Evolutionary conservation across 1,140 invertebrate genomes (phyloP), one percentile per base, ranked within the genome.

Genomic region (Conopomorpha cramerella): DNA sequence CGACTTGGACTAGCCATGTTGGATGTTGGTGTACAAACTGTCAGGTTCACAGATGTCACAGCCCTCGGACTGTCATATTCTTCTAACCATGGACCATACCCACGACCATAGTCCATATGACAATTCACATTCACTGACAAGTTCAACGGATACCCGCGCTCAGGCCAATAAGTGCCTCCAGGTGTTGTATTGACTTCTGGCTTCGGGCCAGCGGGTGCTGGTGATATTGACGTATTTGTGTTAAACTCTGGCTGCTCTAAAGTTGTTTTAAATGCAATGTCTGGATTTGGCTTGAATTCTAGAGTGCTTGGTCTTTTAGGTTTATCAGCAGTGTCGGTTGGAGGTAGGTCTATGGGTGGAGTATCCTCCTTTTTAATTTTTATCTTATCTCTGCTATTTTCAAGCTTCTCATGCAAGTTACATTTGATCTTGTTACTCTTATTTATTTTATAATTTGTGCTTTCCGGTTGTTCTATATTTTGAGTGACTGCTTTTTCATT

Each of bases 81-180:
- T 46, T 70, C 70, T 55, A 66, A 57, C 68, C 67, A 76, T 19
- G 58, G 70, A 64, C 65, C 76, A 45, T 51, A 74, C 32, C 42
- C 61, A 50, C 56, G 66, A 36, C 72, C 60, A 17, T 81, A 53
- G 61, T 81, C 81, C 74, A 83, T 77, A 56, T 78, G 79, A 66
- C 81, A 83, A 45, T 82, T 82, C 6, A 83, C 77, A 55, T 83
- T 83, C 2, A 83, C 66, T 23, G 81, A 83, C 17, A 82, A 56
- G 53, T 83, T 82, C 8, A 82, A 49, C 30, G 71, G 71, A 38
- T 67, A 76, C 0, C 66, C 62, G n/a, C n/a, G n/a, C 17, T 68
- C 70, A 23, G 46, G 45, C 42, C 63, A 49, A 33, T 57, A 63
- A 16, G 41, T 15, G 16, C 38, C 16, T 33, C 40, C 43, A 10